Percentiles rank a stretch among this genome's conserved stretches.
phyloP scores from a whole-genome alignment of 2,113 vertebrate genomes.

The Geothlypis trichas region DNA sequence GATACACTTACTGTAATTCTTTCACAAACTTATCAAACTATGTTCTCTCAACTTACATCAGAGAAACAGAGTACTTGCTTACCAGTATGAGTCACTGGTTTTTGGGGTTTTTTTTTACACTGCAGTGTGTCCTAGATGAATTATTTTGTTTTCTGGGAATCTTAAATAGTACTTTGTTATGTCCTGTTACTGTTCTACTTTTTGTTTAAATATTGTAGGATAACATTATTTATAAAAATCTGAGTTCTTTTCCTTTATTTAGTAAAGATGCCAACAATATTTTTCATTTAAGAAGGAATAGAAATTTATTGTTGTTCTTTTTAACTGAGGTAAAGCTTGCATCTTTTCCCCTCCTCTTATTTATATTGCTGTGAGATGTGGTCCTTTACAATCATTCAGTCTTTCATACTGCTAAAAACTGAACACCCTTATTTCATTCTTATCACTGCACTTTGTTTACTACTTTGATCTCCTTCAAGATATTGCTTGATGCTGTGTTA shows the following conservation, averaged over 20 bases:
- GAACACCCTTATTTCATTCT: background rate
- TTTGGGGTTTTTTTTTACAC: background rate
- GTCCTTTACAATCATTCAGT: background rate
- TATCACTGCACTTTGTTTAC: conserved; percentile 11
- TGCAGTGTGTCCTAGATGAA: background rate
- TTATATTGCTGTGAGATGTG: background rate
- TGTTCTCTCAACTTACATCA: background rate
- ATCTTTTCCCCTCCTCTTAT: background rate
- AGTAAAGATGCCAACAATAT: background rate
- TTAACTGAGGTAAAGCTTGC: background rate
- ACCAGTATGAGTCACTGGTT: background rate
- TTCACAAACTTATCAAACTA: background rate
- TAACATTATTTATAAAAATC: background rate
- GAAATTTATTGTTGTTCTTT: background rate
- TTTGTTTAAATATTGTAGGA: background rate
- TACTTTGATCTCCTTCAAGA: background rate
- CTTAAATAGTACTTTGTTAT: background rate
- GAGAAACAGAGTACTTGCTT: background rate
- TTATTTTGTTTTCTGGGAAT: background rate
- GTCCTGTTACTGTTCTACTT: background rate
- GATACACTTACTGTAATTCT: background rate
- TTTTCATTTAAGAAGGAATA: background rate
- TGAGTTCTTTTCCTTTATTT: background rate
- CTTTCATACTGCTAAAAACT: background rate
- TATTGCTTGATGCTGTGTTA: background rate